Evolutionary conservation across 2,888 invertebrate species (phyloP).

Genomic region (Poecilobothrus nobilitatus): DNA sequence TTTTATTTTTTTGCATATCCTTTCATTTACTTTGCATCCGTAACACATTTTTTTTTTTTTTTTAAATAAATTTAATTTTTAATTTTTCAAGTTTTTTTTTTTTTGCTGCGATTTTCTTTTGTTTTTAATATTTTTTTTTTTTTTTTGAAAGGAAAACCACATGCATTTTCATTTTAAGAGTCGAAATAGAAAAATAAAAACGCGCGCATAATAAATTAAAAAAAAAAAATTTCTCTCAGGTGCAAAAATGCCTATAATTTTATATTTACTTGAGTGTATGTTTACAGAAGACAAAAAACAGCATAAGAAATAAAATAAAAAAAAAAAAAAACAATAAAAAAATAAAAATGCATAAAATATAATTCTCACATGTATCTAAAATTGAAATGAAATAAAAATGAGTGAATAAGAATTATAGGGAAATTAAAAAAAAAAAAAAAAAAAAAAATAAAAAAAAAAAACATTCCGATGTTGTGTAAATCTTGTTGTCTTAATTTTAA

Average conservation of each 20-base stretch:
- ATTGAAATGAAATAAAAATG: background rate
- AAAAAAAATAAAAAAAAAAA: background rate
- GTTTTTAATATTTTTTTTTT: too few relatives aligned
- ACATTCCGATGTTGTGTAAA: background rate
- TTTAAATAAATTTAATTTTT: constrained; percentile 18
- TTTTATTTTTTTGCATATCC: constrained; percentile 21
- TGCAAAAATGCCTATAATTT: background rate
- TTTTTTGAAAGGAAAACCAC: background rate
- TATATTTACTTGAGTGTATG: background rate
- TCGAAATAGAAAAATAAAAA: background rate
- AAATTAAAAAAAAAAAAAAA: background rate
- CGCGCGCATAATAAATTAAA: background rate
- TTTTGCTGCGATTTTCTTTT: background rate
- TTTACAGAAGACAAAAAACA: too few relatives aligned
- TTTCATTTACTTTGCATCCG: constrained; percentile 22
- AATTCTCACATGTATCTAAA: background rate
- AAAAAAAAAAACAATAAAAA: background rate
- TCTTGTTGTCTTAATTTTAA: background rate
- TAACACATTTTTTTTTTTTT: constrained; percentile 16
- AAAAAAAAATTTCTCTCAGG: background rate
- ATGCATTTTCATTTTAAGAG: too few relatives aligned
- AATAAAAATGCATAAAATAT: background rate
- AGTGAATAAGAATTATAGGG: background rate
- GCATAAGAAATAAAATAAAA: too few relatives aligned
- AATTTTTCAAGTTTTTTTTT: constrained; percentile 17